phyloP scores from a whole-genome alignment of 2,888 invertebrate species.

The Pecten maximus region DNA sequence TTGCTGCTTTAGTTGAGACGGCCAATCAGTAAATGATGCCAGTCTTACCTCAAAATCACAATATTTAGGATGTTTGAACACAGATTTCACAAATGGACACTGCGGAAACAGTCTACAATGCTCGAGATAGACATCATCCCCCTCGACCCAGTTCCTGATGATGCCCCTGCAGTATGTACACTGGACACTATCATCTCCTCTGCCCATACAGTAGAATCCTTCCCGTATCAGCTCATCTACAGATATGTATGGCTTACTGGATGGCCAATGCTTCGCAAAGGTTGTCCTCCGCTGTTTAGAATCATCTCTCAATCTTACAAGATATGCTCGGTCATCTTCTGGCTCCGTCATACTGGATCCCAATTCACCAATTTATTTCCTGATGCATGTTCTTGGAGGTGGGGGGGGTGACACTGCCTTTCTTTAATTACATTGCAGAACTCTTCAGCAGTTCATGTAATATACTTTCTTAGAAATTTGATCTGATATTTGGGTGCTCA shows the following conservation, averaged over 20 bases:
- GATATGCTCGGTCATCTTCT: slow-evolving; percentile 28
- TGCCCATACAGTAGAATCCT: slow-evolving; percentile 51
- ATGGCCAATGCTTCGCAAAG: slow-evolving; percentile 47
- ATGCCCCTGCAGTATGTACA: slow-evolving; percentile 51
- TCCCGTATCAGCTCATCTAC: slow-evolving; percentile 50
- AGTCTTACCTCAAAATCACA: slow-evolving; percentile 45
- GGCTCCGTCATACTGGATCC: not conserved
- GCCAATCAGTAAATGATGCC: slow-evolving; percentile 49
- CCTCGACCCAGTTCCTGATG: slow-evolving; percentile 49
- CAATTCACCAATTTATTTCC: not conserved
- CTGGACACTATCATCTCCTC: slow-evolving; percentile 48
- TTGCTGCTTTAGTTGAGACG: slow-evolving; percentile 47
- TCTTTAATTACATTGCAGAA: not conserved
- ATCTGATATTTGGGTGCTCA: not conserved
- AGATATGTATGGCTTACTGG: slow-evolving; percentile 43
- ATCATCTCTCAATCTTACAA: slow-evolving; percentile 43
- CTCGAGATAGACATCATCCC: slow-evolving; percentile 49
- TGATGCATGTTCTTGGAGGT: not conserved
- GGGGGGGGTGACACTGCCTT: not conserved
- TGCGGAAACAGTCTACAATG: slow-evolving; percentile 51
- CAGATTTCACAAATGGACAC: slow-evolving; percentile 45
- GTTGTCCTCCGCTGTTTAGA: slow-evolving; percentile 46
- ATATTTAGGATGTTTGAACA: slow-evolving; percentile 46
- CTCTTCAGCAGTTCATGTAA: not conserved
- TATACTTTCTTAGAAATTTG: not conserved